Base-by-base conservation (phyloP, 2,113 vertebrate genomes). In the Heliornis fulica region DNA sequence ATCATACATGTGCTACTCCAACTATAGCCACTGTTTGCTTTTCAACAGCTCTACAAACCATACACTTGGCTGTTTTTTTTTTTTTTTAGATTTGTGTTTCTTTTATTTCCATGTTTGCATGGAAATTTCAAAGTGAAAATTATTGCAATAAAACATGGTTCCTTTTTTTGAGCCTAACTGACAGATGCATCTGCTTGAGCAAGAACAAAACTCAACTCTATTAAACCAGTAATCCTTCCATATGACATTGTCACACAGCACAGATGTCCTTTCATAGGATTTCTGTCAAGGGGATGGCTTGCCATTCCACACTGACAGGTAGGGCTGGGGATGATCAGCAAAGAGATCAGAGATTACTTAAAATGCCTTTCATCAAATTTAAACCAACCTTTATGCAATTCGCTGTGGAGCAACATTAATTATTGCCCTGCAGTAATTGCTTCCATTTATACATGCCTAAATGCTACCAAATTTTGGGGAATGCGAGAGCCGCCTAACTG, bases 111-210 rank as follows among this genome's bases (percentile, higher is more conserved):
- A 2, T 57, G 95, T 94, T 95, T 95, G 50, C 76, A 89, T 81
- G 40, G 76, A 94, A 83, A 98, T 97, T 95, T 97, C 82, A 86
- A 95, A 96, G 84, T 78, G 61, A 94, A 95, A 77, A 92, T 83
- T 95, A 89, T 63, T 96, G 83, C 40, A 61, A 57, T 75, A 84
- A 77, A 94, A 91, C 32, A 82, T 48, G 41, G 38, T 64, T 94
- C 40, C 15, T 40, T 72, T 89, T 90, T 83, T 74, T 19, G n/a
- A 54, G 25, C 66, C 75, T 93, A 93, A 94, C 41, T 94, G 91
- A 95, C 93, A 97, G 83, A 91, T 86, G 87, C 50, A 79, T 81
- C 89, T 95, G 89, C 51, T 96, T 87, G 57, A 95, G 65, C 36
- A 90, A 88, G 80, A 96, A 86, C 50, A 90, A 96, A 95, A 96